Evolutionary conservation across 2,113 vertebrate genomes (phyloP).

Genomic region (Vidua chalybeata): DNA sequence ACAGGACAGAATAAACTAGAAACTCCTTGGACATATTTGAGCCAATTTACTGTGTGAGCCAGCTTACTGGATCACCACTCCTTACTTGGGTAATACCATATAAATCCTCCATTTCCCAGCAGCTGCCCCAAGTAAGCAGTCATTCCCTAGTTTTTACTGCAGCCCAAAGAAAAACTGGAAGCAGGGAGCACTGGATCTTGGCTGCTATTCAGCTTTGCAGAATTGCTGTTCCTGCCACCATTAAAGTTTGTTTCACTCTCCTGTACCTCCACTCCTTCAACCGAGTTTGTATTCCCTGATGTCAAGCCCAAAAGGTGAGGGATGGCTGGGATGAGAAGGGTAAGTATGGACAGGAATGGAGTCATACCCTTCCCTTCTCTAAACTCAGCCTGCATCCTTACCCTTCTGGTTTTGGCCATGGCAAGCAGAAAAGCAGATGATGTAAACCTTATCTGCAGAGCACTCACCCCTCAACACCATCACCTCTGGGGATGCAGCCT

Average conservation of each 20-base stretch:
- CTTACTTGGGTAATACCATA: neutral
- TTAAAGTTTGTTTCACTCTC: neutral
- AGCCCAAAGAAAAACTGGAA: neutral
- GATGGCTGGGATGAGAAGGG: neutral
- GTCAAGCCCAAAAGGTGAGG: neutral
- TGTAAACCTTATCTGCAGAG: neutral
- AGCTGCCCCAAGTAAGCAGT: neutral
- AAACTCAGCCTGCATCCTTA: neutral
- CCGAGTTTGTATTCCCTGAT: neutral
- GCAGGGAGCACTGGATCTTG: neutral
- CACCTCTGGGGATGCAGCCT: neutral
- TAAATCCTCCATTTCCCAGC: neutral
- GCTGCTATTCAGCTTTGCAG: neutral
- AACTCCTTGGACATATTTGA: neutral
- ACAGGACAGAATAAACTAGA: neutral
- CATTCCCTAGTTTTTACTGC: neutral
- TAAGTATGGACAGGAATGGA: neutral
- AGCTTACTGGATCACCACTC: neutral
- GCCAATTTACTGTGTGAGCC: fast-evolving
- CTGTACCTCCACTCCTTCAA: neutral
- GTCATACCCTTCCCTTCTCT: neutral
- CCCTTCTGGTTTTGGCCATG: neutral
- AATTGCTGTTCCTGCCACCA: neutral
- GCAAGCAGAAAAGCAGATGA: neutral
- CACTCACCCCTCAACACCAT: neutral